Base-by-base conservation (phyloP, 53 echinoderm and acorn worm species). In the Echinometra lucunter region DNA sequence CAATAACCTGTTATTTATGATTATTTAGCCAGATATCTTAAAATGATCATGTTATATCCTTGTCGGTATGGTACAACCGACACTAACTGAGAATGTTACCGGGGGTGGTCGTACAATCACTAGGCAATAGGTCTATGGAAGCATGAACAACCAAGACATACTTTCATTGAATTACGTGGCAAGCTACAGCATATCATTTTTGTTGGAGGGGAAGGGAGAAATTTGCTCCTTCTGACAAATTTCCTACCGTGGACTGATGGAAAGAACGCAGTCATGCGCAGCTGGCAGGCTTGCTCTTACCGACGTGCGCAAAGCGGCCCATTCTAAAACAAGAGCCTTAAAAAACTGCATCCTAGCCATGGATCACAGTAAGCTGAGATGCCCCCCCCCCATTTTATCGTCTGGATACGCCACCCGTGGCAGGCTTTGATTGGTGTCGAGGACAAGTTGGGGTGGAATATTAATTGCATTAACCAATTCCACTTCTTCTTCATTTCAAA, bases 161-260 rank as follows among this genome's bases (percentile, higher is more conserved):
- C 49, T 49, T 47, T 85, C 85, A 85, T 85, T 85, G 85, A 85
- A 85, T 85, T 85, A 85, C 10, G 85, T 81, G 49, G 44, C 74
- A 37, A 74, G 82, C 69, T 69, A 69, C n/a, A n/a, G n/a, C n/a
- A n/a, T n/a, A n/a, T n/a, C n/a, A n/a, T n/a, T n/a, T n/a, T n/a
- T n/a, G n/a, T n/a, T n/a, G n/a, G n/a, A n/a, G n/a, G n/a, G n/a
- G n/a, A n/a, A n/a, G n/a, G n/a, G n/a, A n/a, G n/a, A n/a, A n/a
- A n/a, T n/a, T n/a, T n/a, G n/a, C n/a, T n/a, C n/a, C n/a, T n/a
- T n/a, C n/a, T n/a, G n/a, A n/a, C n/a, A n/a, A n/a, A n/a, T n/a
- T n/a, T n/a, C n/a, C n/a, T n/a, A n/a, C n/a, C n/a, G n/a, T n/a
- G n/a, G n/a, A n/a, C n/a, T n/a, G n/a, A n/a, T n/a, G n/a, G n/a